Evolutionary conservation across 1,140 invertebrate genomes (phyloP).

Genomic region (Aradophagus sp.): DNA sequence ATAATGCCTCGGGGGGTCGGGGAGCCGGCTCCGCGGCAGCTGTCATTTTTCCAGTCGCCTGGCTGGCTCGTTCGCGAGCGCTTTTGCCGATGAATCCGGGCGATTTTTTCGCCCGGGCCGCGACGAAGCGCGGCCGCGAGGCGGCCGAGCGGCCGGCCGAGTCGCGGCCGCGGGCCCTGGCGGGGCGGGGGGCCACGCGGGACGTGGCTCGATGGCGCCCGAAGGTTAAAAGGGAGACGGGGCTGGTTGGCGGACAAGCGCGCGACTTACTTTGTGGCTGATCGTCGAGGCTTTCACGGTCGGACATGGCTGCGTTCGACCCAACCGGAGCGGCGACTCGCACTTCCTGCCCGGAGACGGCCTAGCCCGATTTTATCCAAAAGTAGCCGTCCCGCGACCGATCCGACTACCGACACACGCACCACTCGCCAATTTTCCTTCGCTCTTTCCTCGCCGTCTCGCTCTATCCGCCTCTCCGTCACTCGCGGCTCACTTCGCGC

Average conservation of each 20-base stretch:
- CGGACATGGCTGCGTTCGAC: constrained; percentile 73
- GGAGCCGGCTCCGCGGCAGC: no score
- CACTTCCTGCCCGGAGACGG: constrained; percentile 58
- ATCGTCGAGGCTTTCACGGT: constrained; percentile 78
- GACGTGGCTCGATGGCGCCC: constrained; percentile 8
- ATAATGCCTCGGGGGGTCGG: no score
- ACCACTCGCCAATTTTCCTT: constrained; percentile 60
- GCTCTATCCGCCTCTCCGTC: constrained; percentile 32
- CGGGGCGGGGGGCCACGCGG: neutral
- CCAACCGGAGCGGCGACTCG: constrained; percentile 55
- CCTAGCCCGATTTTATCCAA: constrained; percentile 62
- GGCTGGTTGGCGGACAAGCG: constrained; percentile 6
- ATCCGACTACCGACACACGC: constrained; percentile 62
- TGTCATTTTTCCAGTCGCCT: no score
- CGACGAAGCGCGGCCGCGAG: no score
- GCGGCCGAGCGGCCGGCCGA: neutral
- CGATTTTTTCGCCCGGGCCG: no score
- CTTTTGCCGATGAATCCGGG: no score
- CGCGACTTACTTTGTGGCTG: constrained; percentile 76
- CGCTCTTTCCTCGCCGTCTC: constrained; percentile 30
- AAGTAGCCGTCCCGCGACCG: constrained; percentile 52
- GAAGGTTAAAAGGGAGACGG: constrained; percentile 10
- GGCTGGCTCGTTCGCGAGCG: no score
- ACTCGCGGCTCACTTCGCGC: constrained; percentile 38
- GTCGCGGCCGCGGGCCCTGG: neutral